phyloP scores from a whole-genome alignment of 1,140 invertebrate species.

The Thrips palmi region DNA sequence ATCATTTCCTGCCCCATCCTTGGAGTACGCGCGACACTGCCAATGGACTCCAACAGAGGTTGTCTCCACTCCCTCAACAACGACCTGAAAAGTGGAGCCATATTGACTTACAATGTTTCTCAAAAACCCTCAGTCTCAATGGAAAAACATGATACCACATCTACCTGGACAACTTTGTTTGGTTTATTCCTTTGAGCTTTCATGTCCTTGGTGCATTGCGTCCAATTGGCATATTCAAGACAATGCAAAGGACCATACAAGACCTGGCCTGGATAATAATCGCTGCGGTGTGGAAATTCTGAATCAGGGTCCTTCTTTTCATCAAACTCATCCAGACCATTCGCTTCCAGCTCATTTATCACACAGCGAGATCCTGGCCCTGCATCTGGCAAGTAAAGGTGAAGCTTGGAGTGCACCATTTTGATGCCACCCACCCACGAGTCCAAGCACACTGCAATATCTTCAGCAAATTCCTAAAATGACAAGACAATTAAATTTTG shows the following conservation, averaged over 20 bases:
- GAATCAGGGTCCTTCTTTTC: slow-evolving; percentile 34
- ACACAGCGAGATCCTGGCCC: slow-evolving; percentile 42
- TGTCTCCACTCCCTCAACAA: slow-evolving; percentile 41
- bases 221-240: slow-evolving; percentile 58
- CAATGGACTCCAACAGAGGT: slow-evolving; percentile 53
- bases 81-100: slow-evolving; percentile 21
- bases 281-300: slow-evolving; percentile 38
- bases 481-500: slow-evolving; percentile 12
- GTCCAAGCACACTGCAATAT: slow-evolving; percentile 69
- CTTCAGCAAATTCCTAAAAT: slow-evolving; percentile 47
- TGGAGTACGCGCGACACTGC: slow-evolving; percentile 57
- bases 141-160: neutral
- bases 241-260: slow-evolving; percentile 47
- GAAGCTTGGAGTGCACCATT: slow-evolving; percentile 42
- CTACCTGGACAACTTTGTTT: slow-evolving; percentile 20
- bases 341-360: slow-evolving; percentile 42
- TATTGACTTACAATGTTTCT: neutral
- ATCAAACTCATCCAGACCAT: slow-evolving; percentile 38
- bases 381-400: slow-evolving; percentile 39
- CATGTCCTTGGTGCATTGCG: slow-evolving; percentile 54
- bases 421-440: slow-evolving; percentile 70
- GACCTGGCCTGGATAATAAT: slow-evolving; percentile 60
- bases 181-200: slow-evolving; percentile 42
- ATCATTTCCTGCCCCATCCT: slow-evolving; percentile 33
- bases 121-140: neutral